Base-by-base conservation (phyloP, 2,888 invertebrate genomes). In the Watsonalla binaria region DNA sequence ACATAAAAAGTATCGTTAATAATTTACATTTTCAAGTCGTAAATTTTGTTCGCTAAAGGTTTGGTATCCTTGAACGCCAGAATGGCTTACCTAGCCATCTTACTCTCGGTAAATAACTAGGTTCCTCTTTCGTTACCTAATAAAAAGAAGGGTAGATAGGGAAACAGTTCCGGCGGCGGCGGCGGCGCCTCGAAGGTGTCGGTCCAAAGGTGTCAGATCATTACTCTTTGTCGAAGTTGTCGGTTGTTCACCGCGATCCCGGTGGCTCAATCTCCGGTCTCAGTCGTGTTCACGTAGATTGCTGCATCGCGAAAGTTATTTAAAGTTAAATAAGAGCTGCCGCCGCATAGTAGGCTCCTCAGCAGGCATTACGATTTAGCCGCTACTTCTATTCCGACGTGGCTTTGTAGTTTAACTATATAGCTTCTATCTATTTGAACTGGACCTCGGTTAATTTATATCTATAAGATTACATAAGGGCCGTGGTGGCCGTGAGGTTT, bases 181-280 rank as follows among this genome's bases (percentile, higher is more conserved):
- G 50, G 15, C 46, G 35, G 47, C 48, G 52, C 54, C 37, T 49
- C 39, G 14, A 54, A 70, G 67, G 67, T 72, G 70, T 67, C 63
- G 61, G 67, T 59, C 67, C 65, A 55, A 63, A 60, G 55, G 65
- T 59, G 61, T 59, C 56, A 63, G 63, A 74, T 78, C 79, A 82
- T 84, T 80, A 81, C 71, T 84, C 82, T 76, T 76, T 76, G 80
- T 82, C 82, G 74, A 78, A 82, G 78, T 77, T 76, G 63, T 60
- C 68, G 70, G 67, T 61, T 67, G 69, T 68, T 67, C 71, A 63
- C 72, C 68, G 65, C 67, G 68, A 66, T 63, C 67, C 65, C 64
- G 62, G 58, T 66, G 63, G 68, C 70, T 72, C 80, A 77, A 80
- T 82, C 78, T 78, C 80, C 80, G 76, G 74, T 66, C 61, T 61